Evolutionary conservation across 30 jellyfish, hydroid and myxozoan genomes (phyloP), one percentile per base, ranked within the genome.

Genomic region (Turritopsis dohrnii): DNA sequence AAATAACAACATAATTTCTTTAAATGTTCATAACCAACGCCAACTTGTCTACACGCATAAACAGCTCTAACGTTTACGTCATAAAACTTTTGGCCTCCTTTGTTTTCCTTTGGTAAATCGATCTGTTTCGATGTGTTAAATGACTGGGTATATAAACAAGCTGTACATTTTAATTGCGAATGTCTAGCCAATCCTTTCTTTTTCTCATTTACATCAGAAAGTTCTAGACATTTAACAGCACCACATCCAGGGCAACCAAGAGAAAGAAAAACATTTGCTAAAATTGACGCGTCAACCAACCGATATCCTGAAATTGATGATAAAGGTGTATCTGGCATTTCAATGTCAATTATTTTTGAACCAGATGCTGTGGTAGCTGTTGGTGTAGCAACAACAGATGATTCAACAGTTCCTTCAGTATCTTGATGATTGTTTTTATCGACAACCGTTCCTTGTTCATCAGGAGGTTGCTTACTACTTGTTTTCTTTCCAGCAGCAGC

Each of bases 341-440:
- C 72, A 54, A 54, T 54, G 80, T 71, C 28, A 71, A 71, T 71
- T 23, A 71, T 71, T 71, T 71, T 71, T 71, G 19, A 23, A 71
- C 80, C 80, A 71, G 80, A 23, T 19, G 20, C 28, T 71, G 80
- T 71, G 28, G 80, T 71, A 71, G 72, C 72, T 54, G 72, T 54
- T 54, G 72, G 72, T 54, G 72, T 54, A 54, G 72, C 72, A 54
- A 54, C 72, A 54, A n/a, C 72, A 54, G 72, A 54, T 54, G 72
- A 54, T 54, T 54, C 72, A 54, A n/a, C 72, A 54, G 72, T 16
- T 54, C 72, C 18, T 54, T 54, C 72, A 54, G 72, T 54, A 54
- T 54, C 72, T 54, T 54, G 72, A 54, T 54, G 72, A 54, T 54
- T 54, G 72, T 54, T 54, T 54, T 54, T 54, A 54, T 54, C 72